phyloP scores from a whole-genome alignment of 2,888 invertebrate genomes.

The Melieria picta region DNA sequence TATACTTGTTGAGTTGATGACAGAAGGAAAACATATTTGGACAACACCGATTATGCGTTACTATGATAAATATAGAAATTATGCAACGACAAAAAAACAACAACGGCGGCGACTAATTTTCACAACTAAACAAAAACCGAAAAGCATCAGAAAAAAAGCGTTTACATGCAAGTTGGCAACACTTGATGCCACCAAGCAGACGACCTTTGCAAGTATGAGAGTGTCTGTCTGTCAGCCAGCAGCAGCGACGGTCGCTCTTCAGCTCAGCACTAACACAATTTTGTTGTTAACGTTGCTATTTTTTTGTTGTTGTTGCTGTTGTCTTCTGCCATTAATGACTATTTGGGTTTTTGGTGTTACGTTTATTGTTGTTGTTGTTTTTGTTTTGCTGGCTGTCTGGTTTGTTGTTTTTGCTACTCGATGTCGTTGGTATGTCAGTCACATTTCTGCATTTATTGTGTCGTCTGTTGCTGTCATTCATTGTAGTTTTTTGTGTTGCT shows the following conservation, averaged over 20 bases:
- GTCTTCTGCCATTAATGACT: neutral
- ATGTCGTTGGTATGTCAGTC: neutral
- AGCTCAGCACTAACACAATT: neutral
- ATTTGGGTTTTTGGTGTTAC: too few relatives aligned
- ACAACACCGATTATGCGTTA: neutral
- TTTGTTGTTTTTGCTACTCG: neutral
- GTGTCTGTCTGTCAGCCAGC: neutral
- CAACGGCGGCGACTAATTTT: slow-evolving; percentile 9
- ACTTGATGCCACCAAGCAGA: neutral
- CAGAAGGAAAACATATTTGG: too few relatives aligned
- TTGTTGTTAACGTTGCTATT: neutral
- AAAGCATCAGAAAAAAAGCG: neutral
- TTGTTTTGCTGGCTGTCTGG: too few relatives aligned
- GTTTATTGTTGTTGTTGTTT: too few relatives aligned
- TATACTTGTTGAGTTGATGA: too few relatives aligned
- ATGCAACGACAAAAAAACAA: neutral
- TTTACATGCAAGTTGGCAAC: neutral
- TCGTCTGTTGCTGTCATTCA: neutral
- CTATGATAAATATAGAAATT: neutral
- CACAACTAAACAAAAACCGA: slow-evolving; percentile 13
- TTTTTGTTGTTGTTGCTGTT: neutral
- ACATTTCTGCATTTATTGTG: neutral
- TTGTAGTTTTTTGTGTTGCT: neutral
- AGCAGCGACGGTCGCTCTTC: neutral
- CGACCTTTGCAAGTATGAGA: slow-evolving; percentile 3